These are phyloP conservation scores for Antrozous pallidus DNA, from an alignment of 2,797 vertebrate species.

Conservation along the genomic window DNA sequence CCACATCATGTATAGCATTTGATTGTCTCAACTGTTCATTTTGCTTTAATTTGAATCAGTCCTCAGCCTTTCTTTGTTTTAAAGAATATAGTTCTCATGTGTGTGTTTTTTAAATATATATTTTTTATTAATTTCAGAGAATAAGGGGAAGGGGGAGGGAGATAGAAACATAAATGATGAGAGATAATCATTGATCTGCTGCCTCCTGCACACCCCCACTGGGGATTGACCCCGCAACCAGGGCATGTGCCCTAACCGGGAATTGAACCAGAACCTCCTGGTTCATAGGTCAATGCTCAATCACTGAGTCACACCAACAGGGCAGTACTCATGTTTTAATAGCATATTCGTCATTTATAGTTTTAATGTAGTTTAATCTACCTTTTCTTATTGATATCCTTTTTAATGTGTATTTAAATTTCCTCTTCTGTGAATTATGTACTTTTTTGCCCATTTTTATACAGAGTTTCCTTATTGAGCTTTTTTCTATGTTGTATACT, in stretches of 20 bases:
- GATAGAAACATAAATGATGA: too few species aligned
- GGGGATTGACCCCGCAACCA: too few species aligned
- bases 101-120: too few species aligned
- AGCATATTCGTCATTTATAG: not conserved
- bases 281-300: too few species aligned
- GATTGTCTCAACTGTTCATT: not conserved
- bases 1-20: not conserved
- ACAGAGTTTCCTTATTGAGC: not conserved
- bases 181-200: too few species aligned
- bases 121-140: too few species aligned
- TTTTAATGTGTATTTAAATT: not conserved
- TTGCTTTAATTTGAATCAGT: not conserved
- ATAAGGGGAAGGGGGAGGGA: too few species aligned
- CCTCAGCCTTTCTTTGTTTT: not conserved
- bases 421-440: not conserved
- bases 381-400: not conserved
- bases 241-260: too few species aligned
- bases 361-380: slow-evolving; percentile 1
- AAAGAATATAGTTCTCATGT: not conserved
- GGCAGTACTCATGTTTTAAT: not conserved
- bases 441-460: not conserved
- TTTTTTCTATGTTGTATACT: not conserved
- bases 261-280: too few species aligned
- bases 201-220: too few species aligned
- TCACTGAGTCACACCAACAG: too few species aligned